Conservation (phyloP, 2,888 invertebrate genomes). For the Cosmia pyralina region DNA sequence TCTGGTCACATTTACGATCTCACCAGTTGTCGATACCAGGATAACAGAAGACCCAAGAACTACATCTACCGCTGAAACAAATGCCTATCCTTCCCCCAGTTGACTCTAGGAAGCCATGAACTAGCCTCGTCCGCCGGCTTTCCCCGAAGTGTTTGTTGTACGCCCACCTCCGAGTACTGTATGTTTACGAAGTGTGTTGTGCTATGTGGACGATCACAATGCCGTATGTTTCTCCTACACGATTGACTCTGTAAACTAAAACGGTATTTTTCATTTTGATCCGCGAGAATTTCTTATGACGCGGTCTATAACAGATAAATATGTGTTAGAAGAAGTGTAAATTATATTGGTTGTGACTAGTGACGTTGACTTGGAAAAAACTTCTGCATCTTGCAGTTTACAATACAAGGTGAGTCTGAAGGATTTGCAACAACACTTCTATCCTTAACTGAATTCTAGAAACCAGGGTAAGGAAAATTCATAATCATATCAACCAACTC, state of each 20-base stretch:
- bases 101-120: slow-evolving; percentile 37
- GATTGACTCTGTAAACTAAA: slow-evolving; percentile 65
- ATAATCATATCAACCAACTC: no score
- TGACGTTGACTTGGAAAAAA: background rate
- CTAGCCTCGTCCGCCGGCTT: slow-evolving; percentile 62
- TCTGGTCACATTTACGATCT: background rate
- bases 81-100: background rate
- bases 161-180: slow-evolving; percentile 70
- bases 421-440: background rate
- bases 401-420: background rate
- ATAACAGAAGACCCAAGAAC: background rate
- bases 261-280: slow-evolving; percentile 66
- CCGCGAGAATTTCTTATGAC: slow-evolving; percentile 65
- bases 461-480: background rate
- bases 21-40: background rate
- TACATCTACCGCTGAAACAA: slow-evolving; percentile 16
- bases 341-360: slow-evolving; percentile 11
- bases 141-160: slow-evolving; percentile 75
- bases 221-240: slow-evolving; percentile 62
- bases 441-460: no score
- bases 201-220: slow-evolving; percentile 64
- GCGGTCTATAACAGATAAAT: slow-evolving; percentile 36
- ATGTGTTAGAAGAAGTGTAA: slow-evolving; percentile 35
- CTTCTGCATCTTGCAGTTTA: background rate
- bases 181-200: slow-evolving; percentile 61